A percentile compares a stretch with the other conserved stretches of the same genome.
phyloP scores from a whole-genome alignment of 1,140 invertebrate species.

The Venturia canescens region DNA sequence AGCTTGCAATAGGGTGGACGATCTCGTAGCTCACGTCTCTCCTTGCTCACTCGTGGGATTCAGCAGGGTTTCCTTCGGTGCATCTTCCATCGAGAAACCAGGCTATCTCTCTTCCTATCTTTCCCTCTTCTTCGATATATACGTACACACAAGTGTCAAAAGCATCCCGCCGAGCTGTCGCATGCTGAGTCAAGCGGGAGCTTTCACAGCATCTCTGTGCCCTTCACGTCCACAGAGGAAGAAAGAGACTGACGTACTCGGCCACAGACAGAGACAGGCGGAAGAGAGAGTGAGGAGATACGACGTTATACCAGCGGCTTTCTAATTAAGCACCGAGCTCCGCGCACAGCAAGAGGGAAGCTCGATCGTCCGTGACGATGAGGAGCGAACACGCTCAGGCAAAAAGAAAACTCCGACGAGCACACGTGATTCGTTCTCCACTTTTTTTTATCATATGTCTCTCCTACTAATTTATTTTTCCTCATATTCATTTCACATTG shows the following conservation, averaged over 20 bases:
- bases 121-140: slow-evolving; percentile 31
- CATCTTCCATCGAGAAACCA: slow-evolving; percentile 24
- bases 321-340: slow-evolving; percentile 27
- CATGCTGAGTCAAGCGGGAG: slow-evolving; percentile 18
- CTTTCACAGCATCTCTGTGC: slow-evolving; percentile 9
- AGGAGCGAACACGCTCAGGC: background rate
- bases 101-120: slow-evolving; percentile 29
- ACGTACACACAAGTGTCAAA: background rate
- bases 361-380: slow-evolving; percentile 28
- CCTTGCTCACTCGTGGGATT: background rate
- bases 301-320: background rate
- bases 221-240: background rate
- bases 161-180: slow-evolving; percentile 21
- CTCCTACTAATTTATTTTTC: slow-evolving; percentile 13
- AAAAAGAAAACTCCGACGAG: background rate
- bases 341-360: background rate
- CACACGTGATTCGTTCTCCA: slow-evolving; percentile 9
- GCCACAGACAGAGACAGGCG: background rate
- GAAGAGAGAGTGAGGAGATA: background rate
- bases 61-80: slow-evolving; percentile 16
- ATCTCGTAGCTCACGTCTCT: slow-evolving; percentile 28
- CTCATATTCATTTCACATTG: slow-evolving; percentile 30
- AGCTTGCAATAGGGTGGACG: slow-evolving; percentile 2
- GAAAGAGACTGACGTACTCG: background rate
- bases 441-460: background rate